phyloP scores from a whole-genome alignment of 2,888 invertebrate species.

The Eueremaeus valkanovi region DNA sequence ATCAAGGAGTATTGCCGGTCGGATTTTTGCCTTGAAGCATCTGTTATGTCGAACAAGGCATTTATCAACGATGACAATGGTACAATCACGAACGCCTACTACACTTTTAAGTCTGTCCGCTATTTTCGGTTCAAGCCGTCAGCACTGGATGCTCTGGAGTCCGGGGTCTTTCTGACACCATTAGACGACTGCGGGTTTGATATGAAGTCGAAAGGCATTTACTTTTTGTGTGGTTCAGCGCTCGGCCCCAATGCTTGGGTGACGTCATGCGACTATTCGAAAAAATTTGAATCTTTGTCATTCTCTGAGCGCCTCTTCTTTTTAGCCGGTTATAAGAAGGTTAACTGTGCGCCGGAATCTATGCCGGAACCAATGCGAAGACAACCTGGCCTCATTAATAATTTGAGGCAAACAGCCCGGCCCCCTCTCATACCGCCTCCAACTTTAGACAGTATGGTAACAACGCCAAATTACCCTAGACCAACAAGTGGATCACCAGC shows the following conservation, averaged over 20 bases:
- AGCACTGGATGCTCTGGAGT: not conserved
- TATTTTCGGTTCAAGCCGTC: not conserved
- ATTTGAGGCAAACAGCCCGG: too few species aligned
- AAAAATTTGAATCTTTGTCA: conserved; percentile 3
- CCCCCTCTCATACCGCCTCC: too few species aligned
- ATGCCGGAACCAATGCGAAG: too few species aligned
- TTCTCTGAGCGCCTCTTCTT: not conserved
- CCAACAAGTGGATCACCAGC: too few species aligned
- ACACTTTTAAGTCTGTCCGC: not conserved
- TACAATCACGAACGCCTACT: not conserved
- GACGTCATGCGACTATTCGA: not conserved
- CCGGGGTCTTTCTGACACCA: not conserved
- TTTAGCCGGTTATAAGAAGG: not conserved
- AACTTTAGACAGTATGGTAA: too few species aligned
- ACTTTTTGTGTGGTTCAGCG: not conserved
- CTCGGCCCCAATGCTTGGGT: not conserved
- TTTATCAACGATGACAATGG: not conserved
- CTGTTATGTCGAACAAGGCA: not conserved
- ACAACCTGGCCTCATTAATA: too few species aligned
- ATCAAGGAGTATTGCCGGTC: not conserved
- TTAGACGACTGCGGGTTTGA: not conserved
- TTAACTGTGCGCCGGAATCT: too few species aligned
- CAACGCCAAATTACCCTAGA: too few species aligned
- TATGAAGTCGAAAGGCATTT: not conserved
- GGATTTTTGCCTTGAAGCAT: not conserved